These are phyloP conservation scores for Priocnemis perturbator DNA, from an alignment of 2,888 invertebrate genomes.

Conservation along the genomic window DNA sequence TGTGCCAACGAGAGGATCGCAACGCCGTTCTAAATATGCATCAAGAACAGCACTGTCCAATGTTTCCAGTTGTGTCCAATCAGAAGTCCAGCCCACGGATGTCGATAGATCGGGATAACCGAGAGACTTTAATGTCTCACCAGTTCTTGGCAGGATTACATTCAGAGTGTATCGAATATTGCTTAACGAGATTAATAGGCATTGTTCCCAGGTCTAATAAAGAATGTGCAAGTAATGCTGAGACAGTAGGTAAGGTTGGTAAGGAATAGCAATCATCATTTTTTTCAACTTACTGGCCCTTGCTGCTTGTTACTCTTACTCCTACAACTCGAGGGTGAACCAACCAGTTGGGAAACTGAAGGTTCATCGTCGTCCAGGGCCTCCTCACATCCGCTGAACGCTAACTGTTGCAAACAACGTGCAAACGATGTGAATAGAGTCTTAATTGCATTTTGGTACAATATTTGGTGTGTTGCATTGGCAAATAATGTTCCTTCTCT, in stretches of 20 bases:
- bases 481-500: constrained; percentile 80
- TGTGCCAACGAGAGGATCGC: constrained; percentile 95
- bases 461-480: constrained; percentile 73
- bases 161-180: constrained; percentile 91
- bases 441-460: constrained; percentile 69
- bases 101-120: constrained; percentile 82
- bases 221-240: not conserved
- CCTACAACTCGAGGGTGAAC: constrained; percentile 77
- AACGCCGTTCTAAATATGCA: constrained; percentile 91
- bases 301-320: constrained; percentile 66
- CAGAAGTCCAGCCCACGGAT: constrained; percentile 72
- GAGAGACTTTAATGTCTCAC: constrained; percentile 80
- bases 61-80: constrained; percentile 80
- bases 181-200: constrained; percentile 89
- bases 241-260: constrained; percentile 2
- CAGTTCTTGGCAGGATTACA: constrained; percentile 83
- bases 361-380: constrained; percentile 77
- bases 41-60: constrained; percentile 83
- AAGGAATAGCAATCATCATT: not conserved
- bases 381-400: constrained; percentile 83
- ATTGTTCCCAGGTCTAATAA: constrained; percentile 84
- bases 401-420: constrained; percentile 84
- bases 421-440: constrained; percentile 68
- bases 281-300: constrained; percentile 63
- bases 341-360: constrained; percentile 81